Evolutionary conservation across 2,113 vertebrate species (phyloP).

Genomic region (Eudyptes chrysolophus): DNA sequence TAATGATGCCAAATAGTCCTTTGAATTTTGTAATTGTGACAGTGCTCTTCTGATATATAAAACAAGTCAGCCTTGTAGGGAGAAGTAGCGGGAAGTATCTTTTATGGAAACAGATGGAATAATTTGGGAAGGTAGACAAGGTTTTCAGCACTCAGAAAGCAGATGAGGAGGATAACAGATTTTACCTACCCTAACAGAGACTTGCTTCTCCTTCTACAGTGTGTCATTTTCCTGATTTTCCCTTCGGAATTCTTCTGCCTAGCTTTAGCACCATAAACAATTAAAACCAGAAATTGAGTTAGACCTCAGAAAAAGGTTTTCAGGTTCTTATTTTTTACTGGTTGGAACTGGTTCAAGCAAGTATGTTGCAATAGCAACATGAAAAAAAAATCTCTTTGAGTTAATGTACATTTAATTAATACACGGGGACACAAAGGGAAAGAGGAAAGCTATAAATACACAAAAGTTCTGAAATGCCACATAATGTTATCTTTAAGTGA

Average conservation of each 20-base stretch:
- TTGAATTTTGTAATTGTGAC: neutral
- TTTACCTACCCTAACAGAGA: neutral
- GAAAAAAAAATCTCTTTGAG: neutral
- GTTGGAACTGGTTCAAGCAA: neutral
- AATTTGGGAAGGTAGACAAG: neutral
- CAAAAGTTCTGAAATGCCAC: neutral
- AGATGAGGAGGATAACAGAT: neutral
- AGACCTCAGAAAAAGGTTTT: neutral
- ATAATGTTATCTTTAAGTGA: neutral
- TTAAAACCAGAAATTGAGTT: neutral
- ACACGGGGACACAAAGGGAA: neutral
- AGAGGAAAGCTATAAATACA: neutral
- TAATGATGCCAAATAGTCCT: neutral
- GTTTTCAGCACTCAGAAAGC: neutral
- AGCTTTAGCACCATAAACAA: neutral
- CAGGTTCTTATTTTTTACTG: neutral
- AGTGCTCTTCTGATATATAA: neutral
- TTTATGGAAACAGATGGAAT: neutral
- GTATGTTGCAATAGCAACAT: fast-evolving
- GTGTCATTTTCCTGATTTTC: neutral
- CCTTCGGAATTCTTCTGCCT: neutral
- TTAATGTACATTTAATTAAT: neutral
- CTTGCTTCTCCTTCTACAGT: neutral
- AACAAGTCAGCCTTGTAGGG: neutral
- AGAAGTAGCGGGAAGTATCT: neutral